Percentiles rank a stretch among this genome's conserved stretches.
Evolutionary conservation across 2,797 vertebrate species (phyloP).

Genomic region (Cossypha heuglini): DNA sequence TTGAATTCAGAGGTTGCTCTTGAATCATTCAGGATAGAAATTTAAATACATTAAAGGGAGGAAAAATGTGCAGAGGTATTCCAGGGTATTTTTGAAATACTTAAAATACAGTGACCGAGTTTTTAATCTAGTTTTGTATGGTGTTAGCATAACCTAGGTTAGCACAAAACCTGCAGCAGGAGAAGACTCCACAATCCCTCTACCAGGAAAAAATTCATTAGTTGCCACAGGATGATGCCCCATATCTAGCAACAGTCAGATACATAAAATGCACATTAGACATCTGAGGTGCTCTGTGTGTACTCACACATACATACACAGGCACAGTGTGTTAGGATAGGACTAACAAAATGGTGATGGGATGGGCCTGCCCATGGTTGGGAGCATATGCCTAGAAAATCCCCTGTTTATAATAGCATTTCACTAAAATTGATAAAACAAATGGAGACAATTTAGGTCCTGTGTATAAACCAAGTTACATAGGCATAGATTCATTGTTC

Average conservation of each 20-base stretch:
- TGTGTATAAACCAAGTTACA: background rate
- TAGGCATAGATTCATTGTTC: background rate
- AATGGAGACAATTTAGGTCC: background rate
- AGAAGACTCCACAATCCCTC: background rate
- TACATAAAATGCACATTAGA: background rate
- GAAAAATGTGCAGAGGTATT: background rate
- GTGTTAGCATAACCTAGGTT: background rate
- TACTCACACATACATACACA: background rate
- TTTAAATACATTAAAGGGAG: slow-evolving; percentile 11
- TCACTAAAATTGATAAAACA: background rate
- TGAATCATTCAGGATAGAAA: slow-evolving; percentile 44
- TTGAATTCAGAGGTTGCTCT: slow-evolving; percentile 20
- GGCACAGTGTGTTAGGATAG: background rate
- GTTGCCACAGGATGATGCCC: background rate
- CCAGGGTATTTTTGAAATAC: background rate
- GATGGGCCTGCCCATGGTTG: background rate
- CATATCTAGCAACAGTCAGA: background rate
- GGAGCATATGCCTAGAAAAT: background rate
- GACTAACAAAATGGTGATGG: background rate
- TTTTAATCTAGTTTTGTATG: background rate
- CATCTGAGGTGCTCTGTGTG: background rate
- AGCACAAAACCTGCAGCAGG: background rate
- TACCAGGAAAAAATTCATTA: background rate
- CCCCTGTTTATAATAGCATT: background rate
- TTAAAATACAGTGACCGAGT: background rate